Evolutionary conservation across 2,888 invertebrate species (phyloP).

Genomic region (Aquatica leii): DNA sequence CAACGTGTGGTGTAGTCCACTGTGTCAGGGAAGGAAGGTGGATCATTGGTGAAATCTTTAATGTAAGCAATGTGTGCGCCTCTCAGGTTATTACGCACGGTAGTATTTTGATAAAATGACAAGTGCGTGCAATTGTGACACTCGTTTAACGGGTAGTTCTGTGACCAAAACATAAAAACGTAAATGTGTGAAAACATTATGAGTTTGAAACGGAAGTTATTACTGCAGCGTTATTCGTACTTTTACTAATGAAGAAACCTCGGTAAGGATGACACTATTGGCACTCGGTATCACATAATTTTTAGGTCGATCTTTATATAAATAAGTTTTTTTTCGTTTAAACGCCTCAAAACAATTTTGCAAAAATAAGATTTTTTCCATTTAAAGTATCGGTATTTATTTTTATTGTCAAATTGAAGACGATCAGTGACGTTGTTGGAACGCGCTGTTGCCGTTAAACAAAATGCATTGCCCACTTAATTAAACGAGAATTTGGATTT

Average conservation of each 20-base stretch:
- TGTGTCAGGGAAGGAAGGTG: conserved; percentile 58
- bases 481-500: conserved; percentile 16
- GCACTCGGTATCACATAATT: conserved; percentile 16
- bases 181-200: conserved; percentile 30
- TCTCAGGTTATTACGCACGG: conserved; percentile 39
- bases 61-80: conserved; percentile 55
- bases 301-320: conserved; percentile 10
- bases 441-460: conserved; percentile 42
- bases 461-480: conserved; percentile 3
- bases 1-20: conserved; percentile 55
- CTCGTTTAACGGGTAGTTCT: conserved; percentile 29
- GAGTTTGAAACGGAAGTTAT: conserved; percentile 35
- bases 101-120: conserved; percentile 50
- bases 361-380: too few relatives aligned
- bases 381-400: too few relatives aligned
- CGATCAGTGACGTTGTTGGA: conserved; percentile 44
- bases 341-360: too few relatives aligned
- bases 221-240: conserved; percentile 35
- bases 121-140: conserved; percentile 47
- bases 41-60: conserved; percentile 60
- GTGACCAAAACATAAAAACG: conserved; percentile 15
- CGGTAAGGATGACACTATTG: conserved; percentile 47
- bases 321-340: neutral
- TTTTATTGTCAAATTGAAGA: conserved; percentile 24
- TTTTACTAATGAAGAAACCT: conserved; percentile 47